A percentile compares a stretch with the other conserved stretches of the same genome.
phyloP scores from a whole-genome alignment of 2,113 vertebrate species.

The Thalassarche chlororhynchos region DNA sequence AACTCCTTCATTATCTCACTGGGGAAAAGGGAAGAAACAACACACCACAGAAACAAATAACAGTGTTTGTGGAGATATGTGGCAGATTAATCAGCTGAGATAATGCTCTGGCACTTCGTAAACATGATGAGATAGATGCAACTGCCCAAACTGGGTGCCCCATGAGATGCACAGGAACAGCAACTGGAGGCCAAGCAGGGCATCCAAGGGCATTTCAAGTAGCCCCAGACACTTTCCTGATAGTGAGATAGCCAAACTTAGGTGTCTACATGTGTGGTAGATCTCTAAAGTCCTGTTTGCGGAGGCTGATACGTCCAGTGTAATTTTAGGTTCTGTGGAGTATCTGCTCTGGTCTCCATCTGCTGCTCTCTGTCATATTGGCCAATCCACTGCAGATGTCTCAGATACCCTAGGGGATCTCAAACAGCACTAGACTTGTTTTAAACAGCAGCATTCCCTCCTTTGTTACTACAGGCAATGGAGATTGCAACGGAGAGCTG shows the following conservation, averaged over 20 bases:
- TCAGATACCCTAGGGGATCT: not conserved
- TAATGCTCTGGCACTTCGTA: not conserved
- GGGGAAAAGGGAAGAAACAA: not conserved
- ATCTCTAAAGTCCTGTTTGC: not conserved
- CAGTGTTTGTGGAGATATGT: not conserved
- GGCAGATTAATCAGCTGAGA: not conserved
- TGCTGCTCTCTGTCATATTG: not conserved
- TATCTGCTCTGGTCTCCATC: not conserved
- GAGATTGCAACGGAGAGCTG: not conserved
- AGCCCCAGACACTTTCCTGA: not conserved
- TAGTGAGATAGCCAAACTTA: not conserved
- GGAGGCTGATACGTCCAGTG: not conserved
- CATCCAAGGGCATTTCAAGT: not conserved
- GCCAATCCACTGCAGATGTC: not conserved
- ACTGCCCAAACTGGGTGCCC: not conserved
- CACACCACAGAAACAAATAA: not conserved
- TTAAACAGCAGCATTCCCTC: accelerated
- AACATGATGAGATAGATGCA: not conserved
- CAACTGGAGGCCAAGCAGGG: not conserved
- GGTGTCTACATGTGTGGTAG: not conserved
- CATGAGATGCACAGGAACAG: not conserved
- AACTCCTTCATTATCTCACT: not conserved
- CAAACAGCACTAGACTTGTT: not conserved
- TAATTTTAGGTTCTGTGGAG: not conserved
- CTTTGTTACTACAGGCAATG: not conserved